Conservation (phyloP, 2,888 invertebrate genomes). For the Gryllus longicercus region DNA sequence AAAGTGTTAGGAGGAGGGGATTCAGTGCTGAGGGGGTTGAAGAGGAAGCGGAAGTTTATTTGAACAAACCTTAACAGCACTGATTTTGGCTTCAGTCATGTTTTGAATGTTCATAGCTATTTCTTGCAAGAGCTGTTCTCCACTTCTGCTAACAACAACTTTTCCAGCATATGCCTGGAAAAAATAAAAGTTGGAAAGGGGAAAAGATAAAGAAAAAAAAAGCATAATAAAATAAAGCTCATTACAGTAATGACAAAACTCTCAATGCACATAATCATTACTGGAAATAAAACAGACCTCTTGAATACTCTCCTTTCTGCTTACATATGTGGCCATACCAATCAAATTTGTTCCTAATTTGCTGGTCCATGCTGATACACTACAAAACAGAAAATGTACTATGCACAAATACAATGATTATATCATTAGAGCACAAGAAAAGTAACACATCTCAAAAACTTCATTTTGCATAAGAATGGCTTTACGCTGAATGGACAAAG, state of each 20-base stretch:
- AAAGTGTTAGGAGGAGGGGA: too few species aligned
- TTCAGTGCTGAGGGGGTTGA: too few species aligned
- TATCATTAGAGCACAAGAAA: too few species aligned
- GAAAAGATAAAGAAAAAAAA: too few species aligned
- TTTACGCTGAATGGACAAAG: too few species aligned
- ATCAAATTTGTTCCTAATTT: slow-evolving; percentile 29
- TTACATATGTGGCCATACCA: slow-evolving; percentile 27
- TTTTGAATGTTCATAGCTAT: slow-evolving; percentile 80
- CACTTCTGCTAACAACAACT: slow-evolving; percentile 70
- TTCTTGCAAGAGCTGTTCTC: slow-evolving; percentile 72
- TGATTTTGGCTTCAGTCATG: slow-evolving; percentile 85
- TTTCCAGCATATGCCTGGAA: slow-evolving; percentile 74
- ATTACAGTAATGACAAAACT: background rate
- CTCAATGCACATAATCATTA: background rate
- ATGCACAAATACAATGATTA: too few species aligned
- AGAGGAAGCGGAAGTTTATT: background rate
- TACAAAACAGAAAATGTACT: background rate
- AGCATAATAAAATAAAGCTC: background rate
- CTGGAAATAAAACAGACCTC: slow-evolving; percentile 17
- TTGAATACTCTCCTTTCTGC: slow-evolving; percentile 27
- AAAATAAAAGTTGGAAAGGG: slow-evolving; percentile 36
- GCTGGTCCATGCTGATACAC: slow-evolving; percentile 27
- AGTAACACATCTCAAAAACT: too few species aligned
- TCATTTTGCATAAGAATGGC: too few species aligned
- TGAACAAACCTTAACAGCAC: slow-evolving; percentile 70